A percentile compares a stretch with the other conserved stretches of the same genome.
These are phyloP conservation scores for Dissostichus mawsoni DNA, from an alignment of 2,113 vertebrate genomes.

Conservation along the genomic window DNA sequence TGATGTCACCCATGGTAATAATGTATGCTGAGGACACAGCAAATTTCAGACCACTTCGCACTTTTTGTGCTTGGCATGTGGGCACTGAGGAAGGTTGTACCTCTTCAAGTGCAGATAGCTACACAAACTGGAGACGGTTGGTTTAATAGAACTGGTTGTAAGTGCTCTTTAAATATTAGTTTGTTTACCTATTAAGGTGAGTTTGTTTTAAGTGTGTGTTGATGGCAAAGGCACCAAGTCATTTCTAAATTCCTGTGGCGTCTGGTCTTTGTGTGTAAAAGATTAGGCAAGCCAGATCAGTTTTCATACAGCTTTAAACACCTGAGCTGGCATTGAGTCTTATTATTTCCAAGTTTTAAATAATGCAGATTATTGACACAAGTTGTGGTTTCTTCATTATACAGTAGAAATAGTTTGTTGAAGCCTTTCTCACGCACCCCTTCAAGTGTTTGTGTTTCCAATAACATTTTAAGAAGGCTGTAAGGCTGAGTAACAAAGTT, in stretches of 20 bases:
- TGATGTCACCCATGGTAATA: conserved; percentile 69
- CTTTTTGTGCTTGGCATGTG: conserved; percentile 55
- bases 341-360: background rate
- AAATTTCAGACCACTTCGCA: conserved; percentile 57
- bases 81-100: conserved; percentile 50
- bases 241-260: conserved; percentile 1
- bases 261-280: conserved; percentile 1
- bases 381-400: background rate
- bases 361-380: conserved; percentile 12
- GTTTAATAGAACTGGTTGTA: conserved; percentile 22
- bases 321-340: background rate
- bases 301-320: conserved; percentile 15
- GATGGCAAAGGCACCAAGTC: conserved; percentile 17
- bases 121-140: conserved; percentile 10
- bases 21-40: conserved; percentile 65
- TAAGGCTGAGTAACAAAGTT: background rate
- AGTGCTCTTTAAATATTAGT: conserved; percentile 27
- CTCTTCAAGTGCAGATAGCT: conserved; percentile 34
- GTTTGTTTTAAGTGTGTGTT: conserved; percentile 9
- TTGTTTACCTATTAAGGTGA: background rate
- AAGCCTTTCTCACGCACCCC: background rate
- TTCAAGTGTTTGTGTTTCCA: too few relatives aligned
- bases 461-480: too few relatives aligned
- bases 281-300: background rate
- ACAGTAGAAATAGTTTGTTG: background rate